Conservation (phyloP, 2,113 vertebrate genomes). For the Uria aalge region DNA sequence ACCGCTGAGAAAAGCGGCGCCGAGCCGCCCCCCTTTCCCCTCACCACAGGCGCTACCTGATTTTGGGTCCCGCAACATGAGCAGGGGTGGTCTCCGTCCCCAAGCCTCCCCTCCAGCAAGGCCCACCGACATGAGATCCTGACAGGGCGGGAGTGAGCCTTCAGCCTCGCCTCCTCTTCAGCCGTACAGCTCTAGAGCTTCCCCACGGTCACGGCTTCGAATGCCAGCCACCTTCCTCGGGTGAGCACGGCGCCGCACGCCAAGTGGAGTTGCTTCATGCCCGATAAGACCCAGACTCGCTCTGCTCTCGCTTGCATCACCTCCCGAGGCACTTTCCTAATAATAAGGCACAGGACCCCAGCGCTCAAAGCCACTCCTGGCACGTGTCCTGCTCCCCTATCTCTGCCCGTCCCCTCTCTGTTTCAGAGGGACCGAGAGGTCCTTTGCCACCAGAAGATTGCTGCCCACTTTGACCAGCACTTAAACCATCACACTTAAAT, state of each 20-base stretch:
- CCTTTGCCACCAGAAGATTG: not conserved
- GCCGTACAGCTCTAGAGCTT: not conserved
- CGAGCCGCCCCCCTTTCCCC: rapidly evolving
- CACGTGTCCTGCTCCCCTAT: not conserved
- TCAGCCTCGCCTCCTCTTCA: not conserved
- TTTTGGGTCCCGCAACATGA: not conserved
- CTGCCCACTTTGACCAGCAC: not conserved
- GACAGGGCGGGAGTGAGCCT: not conserved
- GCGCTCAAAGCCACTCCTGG: not conserved
- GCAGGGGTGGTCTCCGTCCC: not conserved
- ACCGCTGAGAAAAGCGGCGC: rapidly evolving
- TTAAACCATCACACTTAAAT: not conserved
- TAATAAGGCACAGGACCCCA: rapidly evolving
- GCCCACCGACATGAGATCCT: not conserved
- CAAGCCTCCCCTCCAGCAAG: not conserved
- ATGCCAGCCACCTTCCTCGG: not conserved
- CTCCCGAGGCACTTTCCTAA: not conserved
- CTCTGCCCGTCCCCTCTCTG: not conserved
- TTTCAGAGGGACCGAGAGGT: not conserved
- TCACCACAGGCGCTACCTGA: not conserved
- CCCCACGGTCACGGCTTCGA: not conserved
- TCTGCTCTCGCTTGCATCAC: not conserved
- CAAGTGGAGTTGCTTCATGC: rapidly evolving
- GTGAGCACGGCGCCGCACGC: rapidly evolving
- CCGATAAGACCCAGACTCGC: not conserved